A percentile compares a stretch with the other conserved stretches of the same genome.
Evolutionary conservation across 1,140 invertebrate species (phyloP).

Genomic region (Camponotus floridanus): DNA sequence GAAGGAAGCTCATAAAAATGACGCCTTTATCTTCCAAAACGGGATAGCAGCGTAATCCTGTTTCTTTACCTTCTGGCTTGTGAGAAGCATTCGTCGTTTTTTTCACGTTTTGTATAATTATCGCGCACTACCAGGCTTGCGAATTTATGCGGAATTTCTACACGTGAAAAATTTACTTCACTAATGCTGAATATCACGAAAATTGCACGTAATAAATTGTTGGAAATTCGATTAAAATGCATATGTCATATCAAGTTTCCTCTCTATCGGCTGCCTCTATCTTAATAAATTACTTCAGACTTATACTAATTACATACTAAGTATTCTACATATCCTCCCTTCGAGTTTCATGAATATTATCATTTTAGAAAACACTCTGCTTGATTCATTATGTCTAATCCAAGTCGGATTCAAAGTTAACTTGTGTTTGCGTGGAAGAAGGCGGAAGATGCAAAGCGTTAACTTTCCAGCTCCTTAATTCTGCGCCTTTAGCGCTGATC

Average conservation of each 20-base stretch:
- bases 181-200: not conserved
- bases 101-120: constrained; percentile 2
- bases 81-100: not conserved
- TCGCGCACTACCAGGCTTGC: not conserved
- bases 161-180: not conserved
- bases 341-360: constrained; percentile 18
- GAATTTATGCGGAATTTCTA: not conserved
- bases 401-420: not conserved
- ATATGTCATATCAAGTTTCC: not conserved
- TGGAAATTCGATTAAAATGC: constrained; percentile 29
- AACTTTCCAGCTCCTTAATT: constrained; percentile 52
- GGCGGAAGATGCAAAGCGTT: constrained; percentile 18
- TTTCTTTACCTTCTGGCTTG: not conserved
- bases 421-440: constrained; percentile 11
- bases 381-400: constrained; percentile 36
- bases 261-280: no score
- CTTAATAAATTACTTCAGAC: not conserved
- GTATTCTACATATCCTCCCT: not conserved
- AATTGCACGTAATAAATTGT: constrained; percentile 13
- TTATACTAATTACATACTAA: not conserved
- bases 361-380: constrained; percentile 1
- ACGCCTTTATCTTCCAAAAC: constrained; percentile 3
- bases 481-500: constrained; percentile 31
- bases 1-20: not conserved
- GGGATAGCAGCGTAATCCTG: not conserved